Conservation (phyloP, 1,140 invertebrate species). For the Eumaeus atala region DNA sequence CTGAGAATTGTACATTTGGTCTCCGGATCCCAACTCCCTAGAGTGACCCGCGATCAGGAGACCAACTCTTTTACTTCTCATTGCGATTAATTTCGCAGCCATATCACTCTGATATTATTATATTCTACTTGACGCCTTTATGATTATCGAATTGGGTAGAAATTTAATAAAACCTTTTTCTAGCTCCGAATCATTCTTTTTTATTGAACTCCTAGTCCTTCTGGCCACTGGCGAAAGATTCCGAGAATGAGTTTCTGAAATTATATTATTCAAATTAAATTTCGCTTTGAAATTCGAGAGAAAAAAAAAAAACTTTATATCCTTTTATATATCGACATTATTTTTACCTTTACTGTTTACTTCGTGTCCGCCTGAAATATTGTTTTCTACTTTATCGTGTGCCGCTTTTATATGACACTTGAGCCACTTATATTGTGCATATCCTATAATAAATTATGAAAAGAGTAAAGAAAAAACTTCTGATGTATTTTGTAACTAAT, state of each 20-base stretch:
- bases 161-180: slow-evolving; percentile 20
- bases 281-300: neutral
- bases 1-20: no score
- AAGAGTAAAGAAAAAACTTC: no score
- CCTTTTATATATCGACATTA: neutral
- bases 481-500: no score
- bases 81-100: no score
- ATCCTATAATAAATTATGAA: slow-evolving; percentile 33
- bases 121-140: no score
- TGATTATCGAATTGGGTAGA: no score
- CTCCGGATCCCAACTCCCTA: no score
- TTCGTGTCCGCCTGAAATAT: neutral
- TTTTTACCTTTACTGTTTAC: neutral
- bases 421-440: slow-evolving; percentile 51
- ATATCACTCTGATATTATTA: no score
- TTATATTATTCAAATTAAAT: neutral
- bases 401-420: slow-evolving; percentile 54
- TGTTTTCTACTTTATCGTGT: slow-evolving; percentile 32
- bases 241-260: slow-evolving; percentile 5
- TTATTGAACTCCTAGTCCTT: slow-evolving; percentile 40
- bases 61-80: no score
- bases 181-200: slow-evolving; percentile 30
- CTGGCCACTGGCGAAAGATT: slow-evolving; percentile 40
- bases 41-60: no score
- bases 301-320: no score